Evolutionary conservation across 1,140 invertebrate genomes (phyloP), one percentile per base, ranked within the genome.

Genomic region (Eupristina koningsbergeri): DNA sequence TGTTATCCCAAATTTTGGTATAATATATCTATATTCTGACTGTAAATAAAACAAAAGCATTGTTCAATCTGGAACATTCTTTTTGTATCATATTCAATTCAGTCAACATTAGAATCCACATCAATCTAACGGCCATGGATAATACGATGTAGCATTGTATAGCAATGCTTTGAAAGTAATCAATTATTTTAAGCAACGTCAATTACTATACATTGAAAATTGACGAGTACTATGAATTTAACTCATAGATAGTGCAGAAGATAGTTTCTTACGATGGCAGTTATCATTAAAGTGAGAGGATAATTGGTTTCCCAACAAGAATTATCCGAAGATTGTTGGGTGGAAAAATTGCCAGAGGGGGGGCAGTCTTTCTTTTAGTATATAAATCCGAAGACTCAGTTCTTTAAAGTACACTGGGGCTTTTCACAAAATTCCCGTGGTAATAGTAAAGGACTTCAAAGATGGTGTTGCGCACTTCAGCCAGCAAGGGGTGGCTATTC

Each of bases 251-350:
- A 19, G 19, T 5, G 34, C 36, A 34, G 22, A 47, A 26, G 34
- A 1, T 15, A 31, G 0, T 29, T 82, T 82, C 45, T 76, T 47
- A 76, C 29, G 19, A 76, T 69, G 15, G 31, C n/a, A 39, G 29
- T 61, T 67, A n/a, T 39, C 29, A 19, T 29, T 39, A 80, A 84
- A 80, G 83, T 80, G 83, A 84, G 83, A 80, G 83, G 76, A 50
- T 58, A 58, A 83, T 69, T 53, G 17, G 34, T 9, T 17, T n/a
- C 29, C 3, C 6, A 58, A 26, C 47, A 36, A 78, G 31, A 83
- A 78, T 61, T 19, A 53, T 8, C n/a, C 58, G 58, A 50, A 61
- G 9, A 71, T 13, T 41, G 11, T 41, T 26, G 17, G 29, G 19
- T 6, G 36, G 13, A 50, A 71, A 71, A 22, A 50, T 80, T 53